phyloP scores from a whole-genome alignment of 64 coral and sea anemone genomes.

The Hydrozoanthus tunicans region DNA sequence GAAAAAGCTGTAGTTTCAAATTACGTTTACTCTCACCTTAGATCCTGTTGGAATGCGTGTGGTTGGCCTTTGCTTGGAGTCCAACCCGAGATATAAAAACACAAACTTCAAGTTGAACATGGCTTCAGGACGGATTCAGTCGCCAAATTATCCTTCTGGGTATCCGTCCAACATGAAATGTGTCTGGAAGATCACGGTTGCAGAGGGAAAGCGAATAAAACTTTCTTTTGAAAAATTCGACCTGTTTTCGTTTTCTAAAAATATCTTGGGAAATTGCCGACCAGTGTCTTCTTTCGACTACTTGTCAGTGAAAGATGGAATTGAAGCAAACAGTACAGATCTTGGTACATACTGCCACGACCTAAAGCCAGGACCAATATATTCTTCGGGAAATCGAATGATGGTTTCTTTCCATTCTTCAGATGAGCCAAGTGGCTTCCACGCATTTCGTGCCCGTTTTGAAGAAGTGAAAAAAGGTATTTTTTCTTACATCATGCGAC shows the following conservation, averaged over 20 bases:
- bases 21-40: background rate
- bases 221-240: conserved; percentile 8
- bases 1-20: too few species aligned
- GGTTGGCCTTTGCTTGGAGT: conserved; percentile 25
- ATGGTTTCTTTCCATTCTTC: background rate
- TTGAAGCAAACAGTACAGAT: background rate
- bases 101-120: background rate
- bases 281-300: background rate
- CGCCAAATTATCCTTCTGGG: conserved; percentile 1
- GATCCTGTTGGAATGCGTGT: conserved; percentile 22
- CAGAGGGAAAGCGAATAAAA: conserved; percentile 11
- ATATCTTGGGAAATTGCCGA: background rate
- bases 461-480: conserved; percentile 46
- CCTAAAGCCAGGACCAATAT: background rate
- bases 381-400: background rate
- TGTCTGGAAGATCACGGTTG: conserved; percentile 25
- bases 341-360: background rate
- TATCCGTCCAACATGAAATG: background rate
- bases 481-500: too few species aligned
- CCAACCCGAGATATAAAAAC: background rate
- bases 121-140: conserved; percentile 7
- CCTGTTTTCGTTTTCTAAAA: background rate
- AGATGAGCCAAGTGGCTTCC: accelerated
- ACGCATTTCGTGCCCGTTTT: conserved; percentile 7
- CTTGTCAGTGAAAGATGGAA: background rate